Evolutionary conservation across 2,888 invertebrate genomes (phyloP).

Genomic region (Rhagium mordax): DNA sequence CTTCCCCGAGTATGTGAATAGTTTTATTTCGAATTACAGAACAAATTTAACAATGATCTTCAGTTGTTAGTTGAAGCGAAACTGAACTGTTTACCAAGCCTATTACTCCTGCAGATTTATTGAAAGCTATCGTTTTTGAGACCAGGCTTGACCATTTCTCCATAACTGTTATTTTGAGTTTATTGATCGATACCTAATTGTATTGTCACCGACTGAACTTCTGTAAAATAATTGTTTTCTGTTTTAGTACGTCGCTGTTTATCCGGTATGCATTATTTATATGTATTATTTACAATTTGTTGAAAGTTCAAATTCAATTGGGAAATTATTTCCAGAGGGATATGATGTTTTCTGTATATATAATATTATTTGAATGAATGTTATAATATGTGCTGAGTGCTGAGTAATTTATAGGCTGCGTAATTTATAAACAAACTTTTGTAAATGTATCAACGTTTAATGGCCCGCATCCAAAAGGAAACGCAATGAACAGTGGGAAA

Average conservation of each 20-base stretch:
- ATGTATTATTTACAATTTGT: no score
- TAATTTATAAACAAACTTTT: background rate
- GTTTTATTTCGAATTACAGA: no score
- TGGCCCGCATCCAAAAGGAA: background rate
- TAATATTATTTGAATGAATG: no score
- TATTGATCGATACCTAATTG: background rate
- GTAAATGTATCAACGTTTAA: background rate
- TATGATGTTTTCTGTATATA: no score
- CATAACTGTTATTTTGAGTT: slow-evolving; percentile 8
- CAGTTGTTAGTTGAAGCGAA: background rate
- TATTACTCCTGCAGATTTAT: background rate
- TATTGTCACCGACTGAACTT: background rate
- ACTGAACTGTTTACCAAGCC: slow-evolving; percentile 1
- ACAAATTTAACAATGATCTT: slow-evolving; percentile 6
- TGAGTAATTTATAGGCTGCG: background rate
- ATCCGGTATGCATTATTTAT: no score
- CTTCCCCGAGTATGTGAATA: no score
- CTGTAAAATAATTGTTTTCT: slow-evolving; percentile 15
- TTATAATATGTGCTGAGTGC: no score
- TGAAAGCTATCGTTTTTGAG: slow-evolving; percentile 16
- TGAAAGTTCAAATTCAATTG: no score
- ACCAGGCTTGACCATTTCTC: slow-evolving; percentile 20
- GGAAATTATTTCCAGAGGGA: no score
- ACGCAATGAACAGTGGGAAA: background rate
- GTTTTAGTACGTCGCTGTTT: background rate